phyloP scores from a whole-genome alignment of 2,888 invertebrate genomes.

The Arge pagana region DNA sequence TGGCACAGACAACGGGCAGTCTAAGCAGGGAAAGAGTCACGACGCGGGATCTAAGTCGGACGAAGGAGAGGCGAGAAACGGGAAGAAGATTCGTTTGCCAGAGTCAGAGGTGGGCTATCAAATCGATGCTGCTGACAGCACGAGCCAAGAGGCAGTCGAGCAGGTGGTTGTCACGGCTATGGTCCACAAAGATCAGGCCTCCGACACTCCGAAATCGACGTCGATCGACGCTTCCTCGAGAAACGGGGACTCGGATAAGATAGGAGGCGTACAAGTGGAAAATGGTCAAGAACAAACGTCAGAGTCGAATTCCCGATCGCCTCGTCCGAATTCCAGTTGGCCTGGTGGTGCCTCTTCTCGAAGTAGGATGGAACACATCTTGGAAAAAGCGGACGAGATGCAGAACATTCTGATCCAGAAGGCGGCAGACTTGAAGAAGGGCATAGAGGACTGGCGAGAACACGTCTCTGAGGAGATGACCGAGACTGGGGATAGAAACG shows the following conservation, averaged over 20 bases:
- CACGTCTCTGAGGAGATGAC: constrained; percentile 30
- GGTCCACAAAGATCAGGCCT: constrained; percentile 49
- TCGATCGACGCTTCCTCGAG: constrained; percentile 1
- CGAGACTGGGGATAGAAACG: neutral
- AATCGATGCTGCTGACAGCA: constrained; percentile 47
- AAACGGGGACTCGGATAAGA: constrained; percentile 2
- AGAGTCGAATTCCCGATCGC: constrained; percentile 33
- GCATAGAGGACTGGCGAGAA: constrained; percentile 45
- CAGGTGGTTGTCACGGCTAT: constrained; percentile 50
- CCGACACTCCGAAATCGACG: constrained; percentile 40
- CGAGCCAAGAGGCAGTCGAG: constrained; percentile 52
- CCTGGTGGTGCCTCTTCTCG: constrained; percentile 22
- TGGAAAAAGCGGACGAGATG: constrained; percentile 42
- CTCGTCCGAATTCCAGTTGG: constrained; percentile 28
- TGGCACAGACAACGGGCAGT: constrained; percentile 30
- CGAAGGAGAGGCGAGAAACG: too few relatives aligned
- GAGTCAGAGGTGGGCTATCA: constrained; percentile 32
- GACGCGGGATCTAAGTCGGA: too few relatives aligned
- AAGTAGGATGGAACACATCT: constrained; percentile 42
- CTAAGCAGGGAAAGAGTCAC: too few relatives aligned
- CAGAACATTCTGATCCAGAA: constrained; percentile 40
- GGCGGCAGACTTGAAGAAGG: constrained; percentile 45
- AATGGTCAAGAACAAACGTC: constrained; percentile 35
- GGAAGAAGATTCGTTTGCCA: neutral
- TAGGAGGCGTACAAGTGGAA: constrained; percentile 31